Evolutionary conservation across 2,888 invertebrate species (phyloP).

Genomic region (Sussaba pulchella): DNA sequence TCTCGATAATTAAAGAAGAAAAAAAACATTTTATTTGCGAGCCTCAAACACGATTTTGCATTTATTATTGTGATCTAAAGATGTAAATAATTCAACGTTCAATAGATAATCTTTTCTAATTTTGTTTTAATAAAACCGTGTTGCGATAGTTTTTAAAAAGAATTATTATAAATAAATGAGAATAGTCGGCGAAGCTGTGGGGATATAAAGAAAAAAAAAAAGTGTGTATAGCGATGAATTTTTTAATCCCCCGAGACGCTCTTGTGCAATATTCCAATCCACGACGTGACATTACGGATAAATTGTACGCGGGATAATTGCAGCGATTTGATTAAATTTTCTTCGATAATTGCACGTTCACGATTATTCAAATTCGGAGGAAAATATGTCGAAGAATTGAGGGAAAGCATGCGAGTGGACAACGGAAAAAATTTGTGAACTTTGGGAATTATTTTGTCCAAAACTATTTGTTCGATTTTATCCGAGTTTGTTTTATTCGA

Average conservation of each 20-base stretch:
- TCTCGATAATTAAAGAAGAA: no score
- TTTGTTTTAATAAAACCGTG: conserved; percentile 33
- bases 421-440: no score
- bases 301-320: no score
- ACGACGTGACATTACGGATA: background rate
- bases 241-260: background rate
- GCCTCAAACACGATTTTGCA: conserved; percentile 35
- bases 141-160: conserved; percentile 14
- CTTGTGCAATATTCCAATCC: background rate
- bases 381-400: no score
- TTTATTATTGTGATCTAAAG: conserved; percentile 44
- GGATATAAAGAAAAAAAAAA: conserved; percentile 10
- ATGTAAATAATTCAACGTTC: conserved; percentile 42
- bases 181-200: conserved; percentile 2
- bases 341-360: no score
- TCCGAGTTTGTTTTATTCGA: no score
- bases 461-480: no score
- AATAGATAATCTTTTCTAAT: conserved; percentile 47
- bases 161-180: conserved; percentile 11
- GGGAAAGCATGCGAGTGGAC: no score
- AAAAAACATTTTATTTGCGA: background rate
- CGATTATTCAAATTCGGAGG: no score
- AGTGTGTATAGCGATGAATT: background rate
- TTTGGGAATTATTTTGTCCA: no score
- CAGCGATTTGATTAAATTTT: no score